These are phyloP conservation scores for Pseudomyrmex concolor DNA, from an alignment of 1,140 invertebrate genomes.

Conservation along the genomic window DNA sequence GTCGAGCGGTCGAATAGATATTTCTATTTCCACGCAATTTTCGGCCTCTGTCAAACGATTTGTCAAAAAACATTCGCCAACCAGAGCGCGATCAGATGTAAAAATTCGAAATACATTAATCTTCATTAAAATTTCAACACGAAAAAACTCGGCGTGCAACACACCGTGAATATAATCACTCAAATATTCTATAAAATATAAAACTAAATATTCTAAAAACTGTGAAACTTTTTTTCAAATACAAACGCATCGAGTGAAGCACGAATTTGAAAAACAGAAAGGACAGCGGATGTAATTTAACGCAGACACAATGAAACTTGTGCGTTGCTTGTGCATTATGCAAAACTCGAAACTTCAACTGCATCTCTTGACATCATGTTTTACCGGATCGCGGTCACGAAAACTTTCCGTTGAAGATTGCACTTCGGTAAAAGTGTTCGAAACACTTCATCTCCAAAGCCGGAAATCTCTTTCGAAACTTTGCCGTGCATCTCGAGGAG, in stretches of 20 bases:
- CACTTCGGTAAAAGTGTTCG: background rate
- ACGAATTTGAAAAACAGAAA: background rate
- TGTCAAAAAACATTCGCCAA: background rate
- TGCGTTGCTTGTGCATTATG: background rate
- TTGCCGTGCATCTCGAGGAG: background rate
- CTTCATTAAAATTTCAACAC: too few species aligned
- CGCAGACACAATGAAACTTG: background rate
- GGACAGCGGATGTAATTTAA: background rate
- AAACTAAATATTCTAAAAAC: too few species aligned
- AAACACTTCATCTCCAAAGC: background rate
- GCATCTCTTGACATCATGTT: background rate
- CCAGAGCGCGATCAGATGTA: background rate
- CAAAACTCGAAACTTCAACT: slow-evolving; percentile 7
- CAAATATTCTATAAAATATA: too few species aligned
- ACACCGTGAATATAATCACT: too few species aligned
- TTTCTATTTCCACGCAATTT: slow-evolving; percentile 11
- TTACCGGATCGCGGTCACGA: background rate
- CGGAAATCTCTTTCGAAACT: background rate
- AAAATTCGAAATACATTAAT: slow-evolving; percentile 7
- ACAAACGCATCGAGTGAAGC: too few species aligned
- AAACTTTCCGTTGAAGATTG: background rate
- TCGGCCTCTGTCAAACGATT: slow-evolving; percentile 36
- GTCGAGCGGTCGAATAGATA: slow-evolving; percentile 19
- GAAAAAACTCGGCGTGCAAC: too few species aligned
- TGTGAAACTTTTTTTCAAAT: too few species aligned